Evolutionary conservation across 2,113 vertebrate genomes (phyloP).

Genomic region (Astur gentilis): DNA sequence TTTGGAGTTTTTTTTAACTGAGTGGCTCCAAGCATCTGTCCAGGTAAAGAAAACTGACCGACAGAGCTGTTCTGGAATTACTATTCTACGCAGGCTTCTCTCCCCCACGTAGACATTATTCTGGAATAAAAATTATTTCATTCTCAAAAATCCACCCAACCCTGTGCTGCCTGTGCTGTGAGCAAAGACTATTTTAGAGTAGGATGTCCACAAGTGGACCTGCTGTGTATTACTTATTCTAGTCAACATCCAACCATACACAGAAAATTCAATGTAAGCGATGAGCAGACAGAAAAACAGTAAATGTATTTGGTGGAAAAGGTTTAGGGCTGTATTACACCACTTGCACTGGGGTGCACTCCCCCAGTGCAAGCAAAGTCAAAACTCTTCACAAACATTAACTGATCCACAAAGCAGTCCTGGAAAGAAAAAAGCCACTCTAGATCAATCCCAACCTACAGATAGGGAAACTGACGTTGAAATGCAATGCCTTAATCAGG

Average conservation of each 20-base stretch:
- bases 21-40: neutral
- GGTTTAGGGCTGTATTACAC: neutral
- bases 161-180: neutral
- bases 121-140: neutral
- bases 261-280: neutral
- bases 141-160: neutral
- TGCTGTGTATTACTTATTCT: neutral
- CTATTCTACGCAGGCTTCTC: neutral
- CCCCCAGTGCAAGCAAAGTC: neutral
- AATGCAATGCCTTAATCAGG: neutral
- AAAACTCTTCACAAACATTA: neutral
- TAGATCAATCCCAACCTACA: neutral
- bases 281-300: neutral
- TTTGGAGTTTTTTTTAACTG: too few relatives aligned
- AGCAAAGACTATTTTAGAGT: neutral
- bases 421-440: neutral
- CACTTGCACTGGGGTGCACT: neutral
- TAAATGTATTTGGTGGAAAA: neutral
- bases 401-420: neutral
- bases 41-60: neutral
- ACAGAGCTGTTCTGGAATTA: neutral
- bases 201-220: neutral
- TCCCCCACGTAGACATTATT: neutral
- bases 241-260: neutral
- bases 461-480: neutral